phyloP scores from a whole-genome alignment of 2,888 invertebrate species.

The Himalopsyche kuldschensis region DNA sequence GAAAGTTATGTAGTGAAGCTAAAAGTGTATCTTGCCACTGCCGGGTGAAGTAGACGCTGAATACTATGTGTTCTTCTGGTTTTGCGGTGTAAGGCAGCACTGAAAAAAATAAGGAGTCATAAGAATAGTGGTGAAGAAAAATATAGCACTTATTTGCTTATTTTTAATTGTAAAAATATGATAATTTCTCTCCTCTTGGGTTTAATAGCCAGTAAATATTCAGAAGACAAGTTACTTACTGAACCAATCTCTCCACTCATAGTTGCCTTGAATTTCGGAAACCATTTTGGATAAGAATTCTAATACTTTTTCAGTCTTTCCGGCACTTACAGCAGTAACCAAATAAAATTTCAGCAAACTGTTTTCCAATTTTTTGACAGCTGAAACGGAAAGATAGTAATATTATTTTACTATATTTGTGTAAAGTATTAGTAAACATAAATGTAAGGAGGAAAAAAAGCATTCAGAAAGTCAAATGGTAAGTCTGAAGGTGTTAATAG shows the following conservation, averaged over 20 bases:
- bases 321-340: slow-evolving; percentile 80
- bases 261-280: slow-evolving; percentile 81
- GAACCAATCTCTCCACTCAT: slow-evolving; percentile 98
- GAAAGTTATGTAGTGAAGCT: slow-evolving; percentile 87
- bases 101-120: slow-evolving; percentile 54
- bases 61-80: slow-evolving; percentile 87
- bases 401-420: neutral
- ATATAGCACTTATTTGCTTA: too few relatives aligned
- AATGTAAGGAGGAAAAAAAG: neutral
- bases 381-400: slow-evolving; percentile 48
- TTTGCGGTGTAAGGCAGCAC: slow-evolving; percentile 89
- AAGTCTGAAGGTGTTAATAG: too few relatives aligned
- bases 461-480: too few relatives aligned
- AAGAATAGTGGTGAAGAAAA: neutral
- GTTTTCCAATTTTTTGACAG: slow-evolving; percentile 81
- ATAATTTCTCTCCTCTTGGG: neutral
- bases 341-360: slow-evolving; percentile 87
- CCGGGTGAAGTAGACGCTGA: slow-evolving; percentile 85
- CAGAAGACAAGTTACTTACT: slow-evolving; percentile 63
- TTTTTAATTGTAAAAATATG: too few relatives aligned
- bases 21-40: slow-evolving; percentile 95
- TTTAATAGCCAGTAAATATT: neutral
- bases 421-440: neutral
- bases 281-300: slow-evolving; percentile 90
- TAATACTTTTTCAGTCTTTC: slow-evolving; percentile 79